These are phyloP conservation scores for Mimas tiliae DNA, from an alignment of 2,888 invertebrate genomes.

Conservation along the genomic window DNA sequence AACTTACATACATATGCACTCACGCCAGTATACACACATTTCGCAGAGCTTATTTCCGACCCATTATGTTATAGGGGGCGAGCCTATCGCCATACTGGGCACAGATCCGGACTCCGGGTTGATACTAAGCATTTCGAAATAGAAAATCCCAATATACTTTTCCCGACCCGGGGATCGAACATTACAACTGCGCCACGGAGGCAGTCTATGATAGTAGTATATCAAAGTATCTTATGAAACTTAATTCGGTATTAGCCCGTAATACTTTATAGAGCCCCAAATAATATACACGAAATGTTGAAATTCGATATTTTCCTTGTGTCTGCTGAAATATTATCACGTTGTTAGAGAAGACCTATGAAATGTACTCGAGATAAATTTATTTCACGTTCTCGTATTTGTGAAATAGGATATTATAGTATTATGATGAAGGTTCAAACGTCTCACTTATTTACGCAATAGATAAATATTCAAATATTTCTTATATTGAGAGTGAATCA, in stretches of 20 bases:
- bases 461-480: background rate
- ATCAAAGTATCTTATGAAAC: too few species aligned
- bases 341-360: slow-evolving; percentile 68
- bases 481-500: background rate
- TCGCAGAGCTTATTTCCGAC: too few species aligned
- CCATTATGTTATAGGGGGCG: too few species aligned
- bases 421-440: slow-evolving; percentile 42
- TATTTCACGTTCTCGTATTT: slow-evolving; percentile 55
- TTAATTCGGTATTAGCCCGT: background rate
- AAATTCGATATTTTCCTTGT: slow-evolving; percentile 63
- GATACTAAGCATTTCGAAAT: too few species aligned
- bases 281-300: slow-evolving; percentile 47
- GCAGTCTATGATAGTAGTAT: too few species aligned
- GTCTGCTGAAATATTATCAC: slow-evolving; percentile 67
- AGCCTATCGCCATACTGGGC: too few species aligned
- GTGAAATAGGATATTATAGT: slow-evolving; percentile 59
- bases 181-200: too few species aligned
- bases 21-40: too few species aligned
- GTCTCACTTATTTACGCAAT: slow-evolving; percentile 20
- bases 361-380: slow-evolving; percentile 63
- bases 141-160: too few species aligned
- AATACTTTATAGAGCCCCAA: slow-evolving; percentile 17
- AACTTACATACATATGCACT: too few species aligned
- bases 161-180: too few species aligned
- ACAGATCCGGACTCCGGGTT: too few species aligned